Percentiles rank a stretch among this genome's conserved stretches.
Evolutionary conservation across 1,140 invertebrate genomes (phyloP).

Genomic region (Lordiphosa collinella): DNA sequence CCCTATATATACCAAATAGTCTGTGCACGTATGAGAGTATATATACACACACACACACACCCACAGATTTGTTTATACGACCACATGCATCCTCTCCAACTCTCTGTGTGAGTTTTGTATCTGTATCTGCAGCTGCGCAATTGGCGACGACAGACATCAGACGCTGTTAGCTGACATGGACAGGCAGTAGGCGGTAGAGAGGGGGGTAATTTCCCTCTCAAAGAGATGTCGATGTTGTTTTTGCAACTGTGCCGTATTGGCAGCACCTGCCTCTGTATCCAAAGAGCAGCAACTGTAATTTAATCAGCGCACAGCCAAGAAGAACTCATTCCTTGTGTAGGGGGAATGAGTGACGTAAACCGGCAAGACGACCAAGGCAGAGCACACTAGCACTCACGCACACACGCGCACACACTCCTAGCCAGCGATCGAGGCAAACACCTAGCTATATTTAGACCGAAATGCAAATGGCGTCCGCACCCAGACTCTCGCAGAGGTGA

Average conservation of each 20-base stretch:
- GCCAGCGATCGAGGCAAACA: conserved; percentile 39
- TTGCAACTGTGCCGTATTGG: conserved; percentile 52
- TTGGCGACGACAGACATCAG: conserved; percentile 73
- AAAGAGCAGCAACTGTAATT: conserved; percentile 55
- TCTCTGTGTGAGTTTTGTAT: conserved; percentile 6
- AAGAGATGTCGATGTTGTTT: conserved; percentile 17
- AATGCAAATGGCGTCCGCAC: conserved; percentile 63
- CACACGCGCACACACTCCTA: neutral
- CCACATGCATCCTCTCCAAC: conserved; percentile 31
- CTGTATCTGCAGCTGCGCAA: conserved; percentile 58
- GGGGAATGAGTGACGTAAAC: conserved; percentile 27
- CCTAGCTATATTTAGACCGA: conserved; percentile 65
- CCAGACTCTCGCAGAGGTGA: conserved; percentile 6
- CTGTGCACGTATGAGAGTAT: conserved; percentile 9
- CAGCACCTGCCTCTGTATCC: conserved; percentile 47
- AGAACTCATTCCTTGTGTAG: no score
- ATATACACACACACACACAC: conserved; percentile 14
- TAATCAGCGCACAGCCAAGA: conserved; percentile 57
- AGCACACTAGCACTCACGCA: neutral
- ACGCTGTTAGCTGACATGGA: conserved; percentile 49
- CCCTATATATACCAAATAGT: conserved; percentile 27
- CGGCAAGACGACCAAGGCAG: conserved; percentile 39
- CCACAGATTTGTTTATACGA: conserved; percentile 59
- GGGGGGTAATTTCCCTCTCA: no score
- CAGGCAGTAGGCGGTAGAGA: conserved; percentile 14